These are phyloP conservation scores for Heliocidaris tuberculata DNA, from an alignment of 35 echinoderm and acorn worm genomes.

Conservation along the genomic window DNA sequence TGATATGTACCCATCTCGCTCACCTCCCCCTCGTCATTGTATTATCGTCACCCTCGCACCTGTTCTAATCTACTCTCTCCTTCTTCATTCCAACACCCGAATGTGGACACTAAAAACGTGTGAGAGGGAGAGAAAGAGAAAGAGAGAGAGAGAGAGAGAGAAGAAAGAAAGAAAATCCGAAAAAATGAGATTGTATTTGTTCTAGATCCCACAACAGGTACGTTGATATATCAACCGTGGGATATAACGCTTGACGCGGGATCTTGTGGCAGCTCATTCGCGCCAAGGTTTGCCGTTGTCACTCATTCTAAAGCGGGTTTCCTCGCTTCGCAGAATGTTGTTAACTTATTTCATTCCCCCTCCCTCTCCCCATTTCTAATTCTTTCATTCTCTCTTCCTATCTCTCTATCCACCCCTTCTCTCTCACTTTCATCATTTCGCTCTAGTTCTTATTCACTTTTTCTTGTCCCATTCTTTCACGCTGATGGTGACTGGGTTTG, in stretches of 20 bases:
- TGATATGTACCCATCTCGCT: not conserved
- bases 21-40: too few species aligned
- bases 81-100: constrained; percentile 4
- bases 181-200: constrained; percentile 44
- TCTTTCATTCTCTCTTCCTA: not conserved
- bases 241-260: not conserved
- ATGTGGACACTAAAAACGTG: not conserved
- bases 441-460: not conserved
- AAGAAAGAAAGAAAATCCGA: not conserved
- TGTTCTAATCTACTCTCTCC: not conserved
- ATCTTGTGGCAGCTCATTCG: not conserved
- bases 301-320: not conserved
- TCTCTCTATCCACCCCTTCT: not conserved
- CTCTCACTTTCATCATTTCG: not conserved
- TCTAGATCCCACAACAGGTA: constrained; percentile 41
- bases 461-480: not conserved
- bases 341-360: not conserved
- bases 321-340: not conserved
- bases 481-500: not conserved
- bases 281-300: not conserved
- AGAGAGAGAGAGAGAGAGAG: not conserved
- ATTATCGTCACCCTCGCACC: not conserved
- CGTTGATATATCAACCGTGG: constrained; percentile 17
- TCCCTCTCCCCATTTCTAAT: not conserved
- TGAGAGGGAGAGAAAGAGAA: not conserved